A percentile compares a stretch with the other conserved stretches of the same genome.
These are phyloP conservation scores for Papilio machaon DNA, from an alignment of 1,140 invertebrate genomes.

Conservation along the genomic window DNA sequence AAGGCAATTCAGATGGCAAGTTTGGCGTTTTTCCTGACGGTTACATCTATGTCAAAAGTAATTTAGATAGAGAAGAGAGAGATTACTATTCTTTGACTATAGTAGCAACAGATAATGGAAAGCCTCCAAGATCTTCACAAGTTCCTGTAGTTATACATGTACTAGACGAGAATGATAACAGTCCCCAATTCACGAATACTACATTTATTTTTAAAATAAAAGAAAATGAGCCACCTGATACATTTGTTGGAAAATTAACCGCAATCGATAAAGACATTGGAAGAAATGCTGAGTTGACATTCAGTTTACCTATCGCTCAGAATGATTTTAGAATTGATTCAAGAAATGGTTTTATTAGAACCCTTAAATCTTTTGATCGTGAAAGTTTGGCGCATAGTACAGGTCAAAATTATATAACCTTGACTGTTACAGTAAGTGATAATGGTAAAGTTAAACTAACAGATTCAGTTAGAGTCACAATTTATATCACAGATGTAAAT, in stretches of 20 bases:
- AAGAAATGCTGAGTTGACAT: slow-evolving; percentile 95
- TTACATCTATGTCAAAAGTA: slow-evolving; percentile 90
- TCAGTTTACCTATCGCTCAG: slow-evolving; percentile 89
- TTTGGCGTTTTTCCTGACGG: slow-evolving; percentile 97
- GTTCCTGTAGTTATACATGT: slow-evolving; percentile 95
- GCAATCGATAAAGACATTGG: slow-evolving; percentile 96
- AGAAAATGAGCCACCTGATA: slow-evolving; percentile 94
- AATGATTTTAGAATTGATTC: slow-evolving; percentile 94
- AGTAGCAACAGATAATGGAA: slow-evolving; percentile 90
- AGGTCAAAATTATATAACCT: slow-evolving; percentile 89
- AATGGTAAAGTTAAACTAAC: slow-evolving; percentile 90
- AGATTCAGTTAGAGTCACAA: slow-evolving; percentile 94
- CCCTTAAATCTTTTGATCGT: slow-evolving; percentile 91
- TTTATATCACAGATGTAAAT: slow-evolving; percentile 95
- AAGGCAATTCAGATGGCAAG: slow-evolving; percentile 91
- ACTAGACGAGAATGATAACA: slow-evolving; percentile 98
- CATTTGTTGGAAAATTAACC: slow-evolving; percentile 93
- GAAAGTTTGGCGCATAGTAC: slow-evolving; percentile 90
- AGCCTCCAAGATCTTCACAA: slow-evolving; percentile 88
- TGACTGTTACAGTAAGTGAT: slow-evolving; percentile 94
- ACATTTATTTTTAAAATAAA: slow-evolving; percentile 92
- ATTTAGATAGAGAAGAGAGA: slow-evolving; percentile 93
- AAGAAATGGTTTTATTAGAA: slow-evolving; percentile 95
- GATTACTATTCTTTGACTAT: slow-evolving; percentile 95
- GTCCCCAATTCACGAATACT: slow-evolving; percentile 92